Evolutionary conservation across 2,888 invertebrate genomes (phyloP).

Genomic region (Mesoligia furuncula): DNA sequence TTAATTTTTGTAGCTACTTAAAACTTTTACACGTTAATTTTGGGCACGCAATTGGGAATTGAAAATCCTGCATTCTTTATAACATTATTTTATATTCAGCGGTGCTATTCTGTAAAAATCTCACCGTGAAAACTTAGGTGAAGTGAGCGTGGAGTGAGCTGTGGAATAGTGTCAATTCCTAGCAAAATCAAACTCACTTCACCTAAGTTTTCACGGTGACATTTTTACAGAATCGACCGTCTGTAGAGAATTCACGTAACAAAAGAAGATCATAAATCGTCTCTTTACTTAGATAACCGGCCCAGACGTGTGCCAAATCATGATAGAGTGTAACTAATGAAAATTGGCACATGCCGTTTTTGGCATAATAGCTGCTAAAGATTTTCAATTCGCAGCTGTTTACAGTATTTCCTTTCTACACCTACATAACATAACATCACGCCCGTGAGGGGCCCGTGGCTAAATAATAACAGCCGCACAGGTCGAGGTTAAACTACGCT

Average conservation of each 20-base stretch:
- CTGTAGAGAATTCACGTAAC: not conserved
- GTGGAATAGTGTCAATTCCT: too few relatives aligned
- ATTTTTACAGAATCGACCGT: too few relatives aligned
- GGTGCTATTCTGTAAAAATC: too few relatives aligned
- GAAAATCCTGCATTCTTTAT: conserved; percentile 16
- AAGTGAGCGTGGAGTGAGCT: too few relatives aligned
- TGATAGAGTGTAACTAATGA: not conserved
- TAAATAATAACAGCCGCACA: too few relatives aligned
- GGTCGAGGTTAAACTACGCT: too few relatives aligned
- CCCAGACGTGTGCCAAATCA: not conserved
- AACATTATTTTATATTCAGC: not conserved
- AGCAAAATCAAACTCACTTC: too few relatives aligned
- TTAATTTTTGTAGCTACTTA: conserved; percentile 18
- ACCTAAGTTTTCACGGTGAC: too few relatives aligned
- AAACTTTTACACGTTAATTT: conserved; percentile 46
- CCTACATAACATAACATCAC: not conserved
- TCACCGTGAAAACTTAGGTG: too few relatives aligned
- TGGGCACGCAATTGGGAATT: conserved; percentile 35
- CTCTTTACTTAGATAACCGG: not conserved
- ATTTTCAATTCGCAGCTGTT: not conserved
- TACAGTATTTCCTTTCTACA: not conserved
- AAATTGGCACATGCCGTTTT: not conserved
- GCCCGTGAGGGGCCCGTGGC: too few relatives aligned
- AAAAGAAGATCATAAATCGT: not conserved
- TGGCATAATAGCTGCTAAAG: not conserved